phyloP scores from a whole-genome alignment of 2,113 vertebrate genomes.

The Dicrurus megarhynchus region DNA sequence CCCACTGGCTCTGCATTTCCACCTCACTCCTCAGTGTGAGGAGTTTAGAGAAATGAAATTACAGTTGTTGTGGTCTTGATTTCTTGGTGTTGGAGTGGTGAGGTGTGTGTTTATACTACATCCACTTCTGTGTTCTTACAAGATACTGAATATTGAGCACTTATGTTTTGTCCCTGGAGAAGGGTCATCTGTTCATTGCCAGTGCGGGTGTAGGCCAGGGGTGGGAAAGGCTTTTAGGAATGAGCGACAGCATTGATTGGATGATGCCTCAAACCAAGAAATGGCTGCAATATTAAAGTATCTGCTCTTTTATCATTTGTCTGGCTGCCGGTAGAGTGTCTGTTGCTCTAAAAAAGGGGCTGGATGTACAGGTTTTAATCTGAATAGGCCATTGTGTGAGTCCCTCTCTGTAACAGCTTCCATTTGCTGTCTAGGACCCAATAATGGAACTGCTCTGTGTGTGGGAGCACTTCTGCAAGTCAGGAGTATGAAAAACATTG shows the following conservation, averaged over 20 bases:
- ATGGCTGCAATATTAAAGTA: not conserved
- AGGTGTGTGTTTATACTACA: not conserved
- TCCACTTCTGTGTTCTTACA: not conserved
- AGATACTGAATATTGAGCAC: not conserved
- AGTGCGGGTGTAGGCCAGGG: not conserved
- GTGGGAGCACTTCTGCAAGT: not conserved
- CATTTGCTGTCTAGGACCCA: not conserved
- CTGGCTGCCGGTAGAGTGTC: not conserved
- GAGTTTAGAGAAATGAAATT: not conserved
- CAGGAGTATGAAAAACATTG: slow-evolving; percentile 1
- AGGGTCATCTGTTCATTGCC: not conserved
- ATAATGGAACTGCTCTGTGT: not conserved
- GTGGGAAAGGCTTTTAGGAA: not conserved
- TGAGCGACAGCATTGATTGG: not conserved
- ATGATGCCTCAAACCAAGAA: not conserved
- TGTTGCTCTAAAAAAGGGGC: not conserved
- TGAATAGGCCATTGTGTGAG: slow-evolving; percentile 7
- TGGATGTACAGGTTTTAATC: not conserved
- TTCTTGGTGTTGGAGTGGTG: not conserved
- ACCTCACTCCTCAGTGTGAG: not conserved
- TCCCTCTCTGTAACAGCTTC: not conserved
- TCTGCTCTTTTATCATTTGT: not conserved
- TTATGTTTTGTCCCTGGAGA: not conserved
- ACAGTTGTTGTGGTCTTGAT: not conserved
- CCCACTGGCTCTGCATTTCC: not conserved